These are phyloP conservation scores for Harlomillsia oculata DNA, from an alignment of 1,140 invertebrate genomes.

Conservation along the genomic window DNA sequence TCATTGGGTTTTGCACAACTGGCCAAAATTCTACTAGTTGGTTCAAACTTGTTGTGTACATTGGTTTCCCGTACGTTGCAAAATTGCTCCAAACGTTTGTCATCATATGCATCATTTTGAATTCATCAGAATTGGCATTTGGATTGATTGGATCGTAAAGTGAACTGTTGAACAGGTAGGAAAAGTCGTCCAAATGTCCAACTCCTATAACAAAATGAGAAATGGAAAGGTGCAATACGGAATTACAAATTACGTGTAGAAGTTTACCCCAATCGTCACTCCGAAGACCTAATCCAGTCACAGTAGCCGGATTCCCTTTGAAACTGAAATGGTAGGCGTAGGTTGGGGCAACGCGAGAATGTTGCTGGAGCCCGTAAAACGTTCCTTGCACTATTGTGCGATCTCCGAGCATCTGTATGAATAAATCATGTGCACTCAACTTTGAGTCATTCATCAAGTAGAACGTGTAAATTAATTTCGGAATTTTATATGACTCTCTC, in stretches of 20 bases:
- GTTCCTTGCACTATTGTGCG: neutral
- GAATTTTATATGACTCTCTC: no score
- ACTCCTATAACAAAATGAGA: neutral
- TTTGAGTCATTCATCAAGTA: neutral
- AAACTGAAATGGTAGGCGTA: slow-evolving; percentile 15
- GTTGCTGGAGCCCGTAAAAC: slow-evolving; percentile 1
- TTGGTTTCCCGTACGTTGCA: neutral
- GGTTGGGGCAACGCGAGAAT: slow-evolving; percentile 9
- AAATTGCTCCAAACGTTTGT: neutral
- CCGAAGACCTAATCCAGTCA: neutral
- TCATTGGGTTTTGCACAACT: neutral
- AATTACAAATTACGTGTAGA: neutral
- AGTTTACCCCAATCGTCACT: neutral
- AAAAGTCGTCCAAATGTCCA: slow-evolving; percentile 1
- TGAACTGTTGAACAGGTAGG: slow-evolving; percentile 3
- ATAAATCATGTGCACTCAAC: neutral
- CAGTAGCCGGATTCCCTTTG: slow-evolving; percentile 6
- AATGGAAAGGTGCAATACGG: no score
- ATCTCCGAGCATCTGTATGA: neutral
- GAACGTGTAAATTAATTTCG: no score
- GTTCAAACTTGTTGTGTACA: neutral
- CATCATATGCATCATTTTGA: neutral
- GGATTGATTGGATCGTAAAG: neutral
- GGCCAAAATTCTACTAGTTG: neutral
- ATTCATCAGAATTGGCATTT: neutral